Base-by-base conservation (phyloP, 2,797 vertebrate genomes). In the Gymnoscopelus braueri region DNA sequence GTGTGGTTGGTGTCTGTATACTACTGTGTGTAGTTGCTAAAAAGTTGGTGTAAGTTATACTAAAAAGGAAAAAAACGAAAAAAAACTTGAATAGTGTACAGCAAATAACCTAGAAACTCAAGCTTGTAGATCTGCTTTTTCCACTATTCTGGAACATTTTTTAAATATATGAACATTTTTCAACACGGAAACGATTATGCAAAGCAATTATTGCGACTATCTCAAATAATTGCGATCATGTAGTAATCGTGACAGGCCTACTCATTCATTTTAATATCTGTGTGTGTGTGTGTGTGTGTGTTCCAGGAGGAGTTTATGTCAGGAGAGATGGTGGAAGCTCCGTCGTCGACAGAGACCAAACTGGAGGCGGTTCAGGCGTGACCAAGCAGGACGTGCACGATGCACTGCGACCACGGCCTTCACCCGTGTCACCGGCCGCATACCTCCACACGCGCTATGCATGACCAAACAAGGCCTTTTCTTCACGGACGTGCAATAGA, bases 271-370 rank as follows among this genome's bases (percentile, higher is more conserved):
- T 61, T 58, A 44, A 9, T 44, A 8, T 44, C 60, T 13, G 35
- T 2, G n/a, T 52, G 0, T 67, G 48, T 60, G 15, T 60, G 71
- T 65, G 56, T 57, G 1, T 65, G 14, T 39, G 5, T 11, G 62
- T 67, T 71, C 13, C 75, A 94, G 93, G 93, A 94, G 11, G 53
- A 87, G 72, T 94, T 92, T 32, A 74, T 90, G 83, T 82, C 73
- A 0, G 91, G 90, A 29, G 92, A 94, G 72, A 15, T 88, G 0
- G 32, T 94, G 0, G 78, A 89, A 24, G 88, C 87, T 2, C 84
- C 85, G 2, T 29, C 71, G 3, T 29, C 71, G 3, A 44, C 79
- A 1, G 87, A 88, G 49, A 74, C 51, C 61, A 93, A 84, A 74
- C 57, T 90, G 65, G 82, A 92, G 72, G 65, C 91, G 73, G 73